Conservation (phyloP, 2,888 invertebrate species). For the Drosophila engyochracea region DNA sequence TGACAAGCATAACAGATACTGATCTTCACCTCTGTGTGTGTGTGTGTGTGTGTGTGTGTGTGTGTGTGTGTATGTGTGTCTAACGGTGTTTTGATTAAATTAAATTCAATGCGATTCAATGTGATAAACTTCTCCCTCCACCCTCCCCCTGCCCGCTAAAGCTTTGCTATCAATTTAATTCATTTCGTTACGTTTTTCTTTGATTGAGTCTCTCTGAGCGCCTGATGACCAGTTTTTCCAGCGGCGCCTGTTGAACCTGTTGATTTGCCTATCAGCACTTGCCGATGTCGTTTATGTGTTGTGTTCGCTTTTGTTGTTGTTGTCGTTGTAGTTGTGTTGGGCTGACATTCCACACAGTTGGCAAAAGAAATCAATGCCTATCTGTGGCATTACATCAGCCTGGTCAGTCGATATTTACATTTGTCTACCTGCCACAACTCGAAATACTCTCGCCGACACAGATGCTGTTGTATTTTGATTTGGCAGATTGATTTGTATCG, state of each 20-base stretch:
- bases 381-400: conserved; percentile 74
- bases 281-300: conserved; percentile 42
- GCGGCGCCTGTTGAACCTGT: conserved; percentile 74
- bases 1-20: conserved; percentile 50
- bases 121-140: conserved; percentile 6
- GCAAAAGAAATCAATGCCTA: conserved; percentile 63
- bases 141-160: conserved; percentile 4
- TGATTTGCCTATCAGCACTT: conserved; percentile 76
- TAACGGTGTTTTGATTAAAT: conserved; percentile 74
- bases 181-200: conserved; percentile 55
- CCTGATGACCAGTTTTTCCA: conserved; percentile 72
- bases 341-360: conserved; percentile 63
- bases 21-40: conserved; percentile 48
- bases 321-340: conserved; percentile 17
- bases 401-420: conserved; percentile 63
- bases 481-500: conserved; percentile 77
- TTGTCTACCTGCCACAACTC: conserved; percentile 11
- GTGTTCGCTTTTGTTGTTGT: conserved; percentile 26
- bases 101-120: conserved; percentile 56
- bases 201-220: conserved; percentile 60
- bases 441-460: not conserved
- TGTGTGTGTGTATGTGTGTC: conserved; percentile 18
- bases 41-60: conserved; percentile 34
- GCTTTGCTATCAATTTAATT: conserved; percentile 44
- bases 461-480: conserved; percentile 39